Percentiles rank a stretch among this genome's conserved stretches.
phyloP scores from a whole-genome alignment of 1,140 invertebrate genomes.

The Aphis craccivora region DNA sequence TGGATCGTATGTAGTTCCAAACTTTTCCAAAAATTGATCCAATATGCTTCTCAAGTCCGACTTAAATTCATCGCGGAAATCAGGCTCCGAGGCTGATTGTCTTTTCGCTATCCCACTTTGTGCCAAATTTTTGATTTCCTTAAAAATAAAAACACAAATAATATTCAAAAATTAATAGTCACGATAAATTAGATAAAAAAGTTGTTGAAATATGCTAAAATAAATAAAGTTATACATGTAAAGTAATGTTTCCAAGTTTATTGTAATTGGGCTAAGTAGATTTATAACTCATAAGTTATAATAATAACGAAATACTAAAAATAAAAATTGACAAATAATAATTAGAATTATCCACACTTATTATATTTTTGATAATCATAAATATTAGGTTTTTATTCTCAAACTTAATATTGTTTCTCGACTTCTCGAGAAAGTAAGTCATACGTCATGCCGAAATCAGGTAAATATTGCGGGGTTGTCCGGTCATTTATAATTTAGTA shows the following conservation, averaged over 20 bases:
- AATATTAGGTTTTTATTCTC: too few species aligned
- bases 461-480: too few species aligned
- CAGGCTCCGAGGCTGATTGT: neutral
- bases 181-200: neutral
- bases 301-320: neutral
- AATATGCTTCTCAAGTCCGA: slow-evolving; percentile 19
- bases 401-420: too few species aligned
- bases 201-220: too few species aligned
- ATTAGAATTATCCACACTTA: neutral
- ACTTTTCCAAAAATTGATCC: slow-evolving; percentile 47
- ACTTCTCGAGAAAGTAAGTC: too few species aligned
- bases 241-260: neutral
- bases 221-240: too few species aligned
- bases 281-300: neutral
- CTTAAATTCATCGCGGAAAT: slow-evolving; percentile 36
- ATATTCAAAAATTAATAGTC: neutral
- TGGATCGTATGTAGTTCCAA: slow-evolving; percentile 46
- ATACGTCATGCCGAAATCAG: too few species aligned
- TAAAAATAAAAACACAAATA: neutral
- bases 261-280: neutral
- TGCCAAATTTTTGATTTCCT: neutral
- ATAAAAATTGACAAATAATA: neutral
- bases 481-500: too few species aligned
- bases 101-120: neutral
- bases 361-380: too few species aligned